Base-by-base conservation (phyloP, 2,797 vertebrate genomes). In the Hydrolagus colliei region DNA sequence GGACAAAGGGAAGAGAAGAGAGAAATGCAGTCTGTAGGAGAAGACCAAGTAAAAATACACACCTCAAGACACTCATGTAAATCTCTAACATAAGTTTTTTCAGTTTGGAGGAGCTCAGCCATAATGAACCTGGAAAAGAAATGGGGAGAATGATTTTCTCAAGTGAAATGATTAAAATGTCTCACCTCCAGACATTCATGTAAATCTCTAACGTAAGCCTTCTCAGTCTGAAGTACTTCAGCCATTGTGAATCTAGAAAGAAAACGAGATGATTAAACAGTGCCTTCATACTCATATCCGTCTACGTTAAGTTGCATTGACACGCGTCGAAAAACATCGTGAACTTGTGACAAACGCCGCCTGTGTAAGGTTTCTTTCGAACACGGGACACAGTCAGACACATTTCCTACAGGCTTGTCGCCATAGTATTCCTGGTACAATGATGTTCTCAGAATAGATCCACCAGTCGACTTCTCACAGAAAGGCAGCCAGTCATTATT, bases 21-120 rank as follows among this genome's bases (percentile, higher is more conserved):
- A 52, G 41, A 52, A 52, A 52, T 52, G 41, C 3, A 65, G 59
- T 35, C 52, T 62, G 4, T 35, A 67, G 27, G 72, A 41, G 20
- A n/a, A 59, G 35, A n/a, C 16, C 13, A 71, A n/a, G 59, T 62
- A 18, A 22, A 52, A 75, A 52, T 35, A 88, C 92, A 92, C 89
- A 99, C 97, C 95, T 99, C 97, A 73, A 99, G 92, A 91, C 98
- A 99, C 90, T 99, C 97, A 0, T 97, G 97, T 18, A 99, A 93
- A 88, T 99, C 97, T 90, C 95, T 95, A 87, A 98, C 98, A 18
- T 99, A 99, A 14, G 97, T 94, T 90, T 99, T 99, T 91, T 99
- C 97, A 0, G 97, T 99, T 92, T 99, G 98, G 85, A 99, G 94
- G 35, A 99, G 93, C 89, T 99, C 98, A 32, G 97, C 97, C 96